Conservation (phyloP, 2,888 invertebrate genomes). For the Kuschelorhynchus macadamiae region DNA sequence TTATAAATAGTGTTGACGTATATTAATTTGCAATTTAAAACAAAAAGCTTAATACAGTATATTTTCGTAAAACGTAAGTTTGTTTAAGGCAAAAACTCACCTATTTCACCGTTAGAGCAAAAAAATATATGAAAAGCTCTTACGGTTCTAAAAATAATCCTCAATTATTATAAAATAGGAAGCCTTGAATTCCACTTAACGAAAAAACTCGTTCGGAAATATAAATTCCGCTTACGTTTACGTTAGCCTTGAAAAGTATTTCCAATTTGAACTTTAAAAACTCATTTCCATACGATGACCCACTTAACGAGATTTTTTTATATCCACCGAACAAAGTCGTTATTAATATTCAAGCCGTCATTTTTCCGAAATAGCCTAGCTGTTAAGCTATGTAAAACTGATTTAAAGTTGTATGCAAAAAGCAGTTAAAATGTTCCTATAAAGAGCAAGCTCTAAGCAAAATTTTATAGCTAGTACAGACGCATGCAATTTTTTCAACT, state of each 20-base stretch:
- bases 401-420: no score
- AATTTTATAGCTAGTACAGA: no score
- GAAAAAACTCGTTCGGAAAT: slow-evolving; percentile 16
- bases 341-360: slow-evolving; percentile 16
- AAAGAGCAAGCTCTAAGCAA: no score
- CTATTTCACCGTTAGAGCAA: no score
- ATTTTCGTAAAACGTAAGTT: no score
- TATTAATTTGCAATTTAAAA: no score
- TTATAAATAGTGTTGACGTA: no score
- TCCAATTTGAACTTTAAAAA: slow-evolving; percentile 17
- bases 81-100: no score
- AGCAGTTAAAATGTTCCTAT: no score
- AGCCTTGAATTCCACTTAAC: slow-evolving; percentile 23
- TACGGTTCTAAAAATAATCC: slow-evolving; percentile 3
- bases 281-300: slow-evolving; percentile 24
- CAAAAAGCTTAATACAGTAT: no score
- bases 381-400: background rate
- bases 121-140: slow-evolving; percentile 16
- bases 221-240: slow-evolving; percentile 20
- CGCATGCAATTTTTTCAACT: no score
- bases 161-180: slow-evolving; percentile 6
- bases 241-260: slow-evolving; percentile 14
- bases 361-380: slow-evolving; percentile 4
- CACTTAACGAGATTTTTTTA: slow-evolving; percentile 23
- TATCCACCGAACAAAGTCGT: slow-evolving; percentile 3